phyloP scores from a whole-genome alignment of 2,888 invertebrate species.

The Drosophila mercatorum region DNA sequence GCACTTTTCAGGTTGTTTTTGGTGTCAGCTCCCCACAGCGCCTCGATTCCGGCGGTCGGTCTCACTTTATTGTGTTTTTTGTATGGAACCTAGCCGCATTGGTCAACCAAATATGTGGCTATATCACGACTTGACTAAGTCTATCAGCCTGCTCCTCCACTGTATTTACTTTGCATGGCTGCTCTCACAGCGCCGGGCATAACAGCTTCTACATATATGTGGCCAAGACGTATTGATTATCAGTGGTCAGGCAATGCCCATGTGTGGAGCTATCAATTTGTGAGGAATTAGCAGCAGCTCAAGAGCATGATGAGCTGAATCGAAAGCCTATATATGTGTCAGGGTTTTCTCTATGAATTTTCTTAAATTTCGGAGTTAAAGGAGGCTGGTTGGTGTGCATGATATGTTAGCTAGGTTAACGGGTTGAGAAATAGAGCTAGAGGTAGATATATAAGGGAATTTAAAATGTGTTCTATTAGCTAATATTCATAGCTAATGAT shows the following conservation, averaged over 20 bases:
- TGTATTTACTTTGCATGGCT: constrained; percentile 27
- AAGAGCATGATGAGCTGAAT: not conserved
- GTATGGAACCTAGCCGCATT: constrained; percentile 21
- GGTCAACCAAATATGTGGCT: constrained; percentile 35
- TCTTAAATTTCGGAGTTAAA: not conserved
- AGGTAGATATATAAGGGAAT: not conserved
- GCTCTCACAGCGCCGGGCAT: constrained; percentile 2
- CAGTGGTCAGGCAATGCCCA: not conserved
- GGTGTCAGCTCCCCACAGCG: constrained; percentile 61
- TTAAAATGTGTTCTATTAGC: not conserved
- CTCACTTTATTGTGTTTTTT: constrained; percentile 30
- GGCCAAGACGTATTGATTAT: constrained; percentile 7
- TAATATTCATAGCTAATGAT: too few species aligned
- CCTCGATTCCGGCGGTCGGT: constrained; percentile 26
- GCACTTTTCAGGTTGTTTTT: constrained; percentile 68
- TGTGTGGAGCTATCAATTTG: constrained; percentile 1
- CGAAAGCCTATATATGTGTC: not conserved
- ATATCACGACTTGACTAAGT: constrained; percentile 55
- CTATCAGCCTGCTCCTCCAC: constrained; percentile 42
- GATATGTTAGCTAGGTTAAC: not conserved
- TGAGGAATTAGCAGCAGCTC: not conserved
- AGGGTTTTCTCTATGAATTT: not conserved
- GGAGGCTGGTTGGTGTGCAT: not conserved
- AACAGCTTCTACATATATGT: not conserved
- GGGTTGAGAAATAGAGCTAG: too few species aligned